Evolutionary conservation across 2,888 invertebrate species (phyloP), one percentile per base, ranked within the genome.

Genomic region (Nineta flava): DNA sequence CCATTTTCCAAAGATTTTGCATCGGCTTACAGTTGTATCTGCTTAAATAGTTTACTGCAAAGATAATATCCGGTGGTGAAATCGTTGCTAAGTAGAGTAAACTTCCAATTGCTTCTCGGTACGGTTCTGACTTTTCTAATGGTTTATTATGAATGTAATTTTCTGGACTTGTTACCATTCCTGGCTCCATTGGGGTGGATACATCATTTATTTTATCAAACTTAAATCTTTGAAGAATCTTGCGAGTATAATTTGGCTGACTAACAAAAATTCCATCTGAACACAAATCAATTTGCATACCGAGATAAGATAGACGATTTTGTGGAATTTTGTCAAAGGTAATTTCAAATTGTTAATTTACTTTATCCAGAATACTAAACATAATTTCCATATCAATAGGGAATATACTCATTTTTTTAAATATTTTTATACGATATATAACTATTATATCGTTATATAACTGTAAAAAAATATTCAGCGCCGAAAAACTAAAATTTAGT

Each of bases 31-130:
- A 52, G 31, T 50, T 52, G 21, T 48, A 53, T 13, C 55, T 47
- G 50, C 56, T 59, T 17, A 57, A 40, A 53, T 58, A 56, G 49
- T 56, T 59, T 21, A 58, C 58, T n/a, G 56, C 49, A 52, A 57
- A 60, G 47, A 55, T 54, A 17, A 61, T 59, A 21, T 59, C 58
- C 12, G 61, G 58, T 16, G 58, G 49, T 43, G 57, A 53, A 35
- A 59, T 57, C 9, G 55, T 58, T 13, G 53, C n/a, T 32, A 58
- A 38, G 51, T 58, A 57, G 7, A 54, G 43, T 32, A 57, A 10
- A 43, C 55, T 55, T 15, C 54, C 56, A 12, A 58, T 52, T 1
- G 54, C 55, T 54, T 58, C 56, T 13, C 55, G 52, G 50, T 56
- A 58, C 2, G 53, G 53, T 7, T 40, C 10, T 16, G 48, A 19